These are phyloP conservation scores for Oplegnathus fasciatus DNA, from an alignment of 2,113 vertebrate species.

Conservation along the genomic window DNA sequence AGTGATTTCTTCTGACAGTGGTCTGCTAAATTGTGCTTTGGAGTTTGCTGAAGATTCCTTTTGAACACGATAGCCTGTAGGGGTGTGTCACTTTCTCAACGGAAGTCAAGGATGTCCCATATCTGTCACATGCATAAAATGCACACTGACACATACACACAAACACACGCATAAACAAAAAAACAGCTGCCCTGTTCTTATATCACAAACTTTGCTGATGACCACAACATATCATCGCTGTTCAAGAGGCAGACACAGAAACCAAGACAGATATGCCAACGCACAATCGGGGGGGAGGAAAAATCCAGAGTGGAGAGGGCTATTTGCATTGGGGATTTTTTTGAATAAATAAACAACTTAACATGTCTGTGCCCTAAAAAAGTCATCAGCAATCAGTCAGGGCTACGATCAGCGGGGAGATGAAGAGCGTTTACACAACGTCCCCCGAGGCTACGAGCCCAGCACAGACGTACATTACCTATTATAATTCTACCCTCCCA, in stretches of 20 bases:
- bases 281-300: neutral
- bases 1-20: constrained; percentile 65
- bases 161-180: constrained; percentile 29
- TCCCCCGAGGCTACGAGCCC: constrained; percentile 75
- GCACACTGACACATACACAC: constrained; percentile 51
- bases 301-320: constrained; percentile 32
- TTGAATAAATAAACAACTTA: constrained; percentile 84
- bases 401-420: constrained; percentile 73
- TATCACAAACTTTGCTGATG: constrained; percentile 78
- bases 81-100: constrained; percentile 76
- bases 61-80: constrained; percentile 68
- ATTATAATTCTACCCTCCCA: constrained; percentile 67
- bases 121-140: constrained; percentile 81
- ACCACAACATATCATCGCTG: constrained; percentile 65
- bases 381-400: constrained; percentile 87
- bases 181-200: constrained; percentile 72
- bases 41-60: constrained; percentile 74
- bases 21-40: constrained; percentile 50
- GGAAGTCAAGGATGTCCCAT: constrained; percentile 80
- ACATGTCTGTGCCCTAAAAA: constrained; percentile 83
- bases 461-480: constrained; percentile 67
- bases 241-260: constrained; percentile 58
- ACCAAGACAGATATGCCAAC: constrained; percentile 59
- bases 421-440: constrained; percentile 71
- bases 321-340: constrained; percentile 66